Conservation (phyloP, 2,113 vertebrate species). For the Cervus canadensis region DNA sequence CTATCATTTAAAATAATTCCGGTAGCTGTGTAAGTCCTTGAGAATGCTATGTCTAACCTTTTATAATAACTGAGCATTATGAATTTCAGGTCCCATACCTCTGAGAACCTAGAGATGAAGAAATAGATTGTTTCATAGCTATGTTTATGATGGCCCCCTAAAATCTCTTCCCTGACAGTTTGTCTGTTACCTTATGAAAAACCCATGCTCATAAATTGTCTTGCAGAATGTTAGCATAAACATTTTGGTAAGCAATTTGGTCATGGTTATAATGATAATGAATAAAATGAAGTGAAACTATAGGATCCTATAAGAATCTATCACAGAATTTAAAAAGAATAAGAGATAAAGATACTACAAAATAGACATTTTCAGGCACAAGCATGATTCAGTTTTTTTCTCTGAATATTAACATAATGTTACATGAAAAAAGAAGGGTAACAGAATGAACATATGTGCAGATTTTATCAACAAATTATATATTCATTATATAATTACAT, state of each 20-base stretch:
- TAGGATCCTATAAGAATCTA: not conserved
- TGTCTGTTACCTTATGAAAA: not conserved
- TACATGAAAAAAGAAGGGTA: not conserved
- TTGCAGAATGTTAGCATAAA: not conserved
- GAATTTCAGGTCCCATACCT: not conserved
- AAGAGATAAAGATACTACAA: rapidly evolving
- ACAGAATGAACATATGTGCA: not conserved
- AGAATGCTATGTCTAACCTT: not conserved
- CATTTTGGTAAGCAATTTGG: not conserved
- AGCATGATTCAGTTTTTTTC: not conserved
- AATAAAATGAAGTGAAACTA: not conserved
- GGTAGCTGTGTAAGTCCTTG: not conserved
- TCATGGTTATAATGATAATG: not conserved
- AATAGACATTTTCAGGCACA: not conserved
- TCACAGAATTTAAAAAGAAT: not conserved
- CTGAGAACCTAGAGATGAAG: not conserved
- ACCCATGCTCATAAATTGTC: not conserved
- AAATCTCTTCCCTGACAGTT: not conserved
- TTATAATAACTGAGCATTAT: not conserved
- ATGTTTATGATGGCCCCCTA: not conserved
- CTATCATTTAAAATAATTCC: not conserved
- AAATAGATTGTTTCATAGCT: not conserved
- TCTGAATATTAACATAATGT: not conserved
- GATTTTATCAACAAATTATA: not conserved
- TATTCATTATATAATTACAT: not conserved